These are phyloP conservation scores for Vespertilio murinus DNA, from an alignment of 2,797 vertebrate species.

Conservation along the genomic window DNA sequence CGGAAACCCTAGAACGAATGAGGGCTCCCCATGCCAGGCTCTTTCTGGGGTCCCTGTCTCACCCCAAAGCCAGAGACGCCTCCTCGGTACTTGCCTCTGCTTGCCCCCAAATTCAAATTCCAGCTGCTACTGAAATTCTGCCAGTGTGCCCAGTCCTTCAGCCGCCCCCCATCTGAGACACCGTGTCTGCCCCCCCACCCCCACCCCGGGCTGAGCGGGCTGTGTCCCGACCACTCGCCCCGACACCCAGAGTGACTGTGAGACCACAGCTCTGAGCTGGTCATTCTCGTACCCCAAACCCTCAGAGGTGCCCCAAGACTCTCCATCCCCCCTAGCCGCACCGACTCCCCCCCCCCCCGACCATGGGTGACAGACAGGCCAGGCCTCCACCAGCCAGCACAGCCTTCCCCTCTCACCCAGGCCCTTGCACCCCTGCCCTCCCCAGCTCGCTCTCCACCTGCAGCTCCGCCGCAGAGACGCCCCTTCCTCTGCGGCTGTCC, in stretches of 20 bases:
- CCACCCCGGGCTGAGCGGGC: too few relatives aligned
- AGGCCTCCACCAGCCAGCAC: not conserved
- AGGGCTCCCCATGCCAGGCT: fast-evolving
- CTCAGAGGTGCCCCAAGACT: not conserved
- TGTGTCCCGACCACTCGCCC: not conserved
- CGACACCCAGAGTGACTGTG: not conserved
- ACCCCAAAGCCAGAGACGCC: not conserved
- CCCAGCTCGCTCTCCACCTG: not conserved
- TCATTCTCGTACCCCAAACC: not conserved
- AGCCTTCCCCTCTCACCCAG: not conserved
- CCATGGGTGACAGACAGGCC: too few relatives aligned
- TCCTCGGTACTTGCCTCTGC: fast-evolving
- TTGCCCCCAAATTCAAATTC: not conserved
- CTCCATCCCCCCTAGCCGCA: not conserved
- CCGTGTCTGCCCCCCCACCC: too few relatives aligned
- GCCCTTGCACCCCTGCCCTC: not conserved
- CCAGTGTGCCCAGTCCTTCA: not conserved
- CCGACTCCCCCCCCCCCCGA: too few relatives aligned
- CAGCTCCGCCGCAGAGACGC: too few relatives aligned
- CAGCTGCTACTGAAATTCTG: not conserved
- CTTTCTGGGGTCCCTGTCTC: not conserved
- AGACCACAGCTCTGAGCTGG: not conserved
- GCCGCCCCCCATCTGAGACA: too few relatives aligned
- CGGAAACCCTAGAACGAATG: not conserved
- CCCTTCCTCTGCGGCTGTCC: not conserved